phyloP scores from a whole-genome alignment of 2,888 invertebrate species.

The Caenorhabditis afra region DNA sequence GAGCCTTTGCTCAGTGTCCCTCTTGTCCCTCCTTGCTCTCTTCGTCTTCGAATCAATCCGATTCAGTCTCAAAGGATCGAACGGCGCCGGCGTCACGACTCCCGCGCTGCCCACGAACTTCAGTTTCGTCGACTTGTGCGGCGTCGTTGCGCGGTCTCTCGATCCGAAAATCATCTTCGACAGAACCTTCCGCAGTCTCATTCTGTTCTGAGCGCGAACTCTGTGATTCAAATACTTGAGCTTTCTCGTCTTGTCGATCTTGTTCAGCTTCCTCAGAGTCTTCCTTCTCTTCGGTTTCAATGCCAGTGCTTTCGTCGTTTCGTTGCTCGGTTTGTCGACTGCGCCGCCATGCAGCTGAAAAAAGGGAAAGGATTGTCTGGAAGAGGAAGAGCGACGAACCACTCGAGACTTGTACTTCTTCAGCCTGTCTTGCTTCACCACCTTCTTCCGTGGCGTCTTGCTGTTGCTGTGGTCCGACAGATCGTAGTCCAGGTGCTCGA shows the following conservation, averaged over 20 bases:
- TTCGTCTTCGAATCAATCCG: slow-evolving; percentile 10
- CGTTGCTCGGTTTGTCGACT: slow-evolving; percentile 5
- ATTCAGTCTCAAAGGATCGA: slow-evolving; percentile 1
- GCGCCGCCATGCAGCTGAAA: slow-evolving; percentile 42
- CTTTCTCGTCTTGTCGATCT: slow-evolving; percentile 20
- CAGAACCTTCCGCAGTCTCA: slow-evolving; percentile 34
- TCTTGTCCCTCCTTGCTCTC: slow-evolving; percentile 5
- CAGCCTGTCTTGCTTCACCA: not conserved
- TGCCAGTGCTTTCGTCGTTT: not conserved
- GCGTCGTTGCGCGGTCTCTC: slow-evolving; percentile 21
- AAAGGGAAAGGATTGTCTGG: not conserved
- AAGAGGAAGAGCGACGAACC: not conserved
- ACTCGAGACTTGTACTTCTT: slow-evolving; percentile 4
- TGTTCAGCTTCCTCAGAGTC: slow-evolving; percentile 20
- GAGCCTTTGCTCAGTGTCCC: not conserved
- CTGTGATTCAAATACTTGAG: slow-evolving; percentile 31
- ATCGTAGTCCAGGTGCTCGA: slow-evolving; percentile 47
- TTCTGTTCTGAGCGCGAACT: slow-evolving; percentile 32
- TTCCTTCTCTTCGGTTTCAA: slow-evolving; percentile 13
- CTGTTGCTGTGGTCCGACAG: slow-evolving; percentile 34
- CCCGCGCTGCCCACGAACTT: slow-evolving; percentile 38
- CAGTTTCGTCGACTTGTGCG: slow-evolving; percentile 15
- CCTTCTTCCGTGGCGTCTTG: slow-evolving; percentile 1
- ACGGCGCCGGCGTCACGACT: slow-evolving; percentile 15
- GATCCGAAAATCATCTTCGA: slow-evolving; percentile 45